A percentile compares a stretch with the other conserved stretches of the same genome.
phyloP scores from a whole-genome alignment of 2,113 vertebrate genomes.

The Uria lomvia region DNA sequence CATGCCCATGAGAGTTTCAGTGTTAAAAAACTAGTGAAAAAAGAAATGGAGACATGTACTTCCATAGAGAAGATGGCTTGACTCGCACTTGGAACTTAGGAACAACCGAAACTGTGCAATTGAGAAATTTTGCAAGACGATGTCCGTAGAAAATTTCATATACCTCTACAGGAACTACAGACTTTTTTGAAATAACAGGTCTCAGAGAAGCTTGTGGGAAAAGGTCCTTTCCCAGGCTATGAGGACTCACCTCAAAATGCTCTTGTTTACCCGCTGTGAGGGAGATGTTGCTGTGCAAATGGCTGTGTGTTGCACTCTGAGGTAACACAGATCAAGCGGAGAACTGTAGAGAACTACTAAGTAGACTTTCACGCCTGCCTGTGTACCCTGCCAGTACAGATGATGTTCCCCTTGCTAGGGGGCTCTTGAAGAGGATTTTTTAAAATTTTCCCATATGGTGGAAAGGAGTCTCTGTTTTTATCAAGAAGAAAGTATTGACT shows the following conservation, averaged over 20 bases:
- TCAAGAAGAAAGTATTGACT: neutral
- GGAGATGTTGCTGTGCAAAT: neutral
- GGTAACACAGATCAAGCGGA: neutral
- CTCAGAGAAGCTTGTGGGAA: neutral
- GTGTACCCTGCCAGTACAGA: neutral
- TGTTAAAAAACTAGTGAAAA: neutral
- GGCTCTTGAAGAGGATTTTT: neutral
- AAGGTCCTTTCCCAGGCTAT: neutral
- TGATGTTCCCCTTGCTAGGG: neutral
- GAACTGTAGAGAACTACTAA: neutral
- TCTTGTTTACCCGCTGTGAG: neutral
- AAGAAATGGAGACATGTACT: neutral
- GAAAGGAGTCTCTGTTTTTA: neutral
- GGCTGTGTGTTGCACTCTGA: neutral
- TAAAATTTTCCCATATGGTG: neutral
- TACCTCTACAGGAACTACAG: neutral
- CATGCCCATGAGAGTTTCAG: neutral
- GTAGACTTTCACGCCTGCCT: rapidly evolving
- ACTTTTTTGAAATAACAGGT: neutral
- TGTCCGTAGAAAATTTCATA: neutral
- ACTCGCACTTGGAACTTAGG: neutral
- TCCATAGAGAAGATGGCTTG: neutral
- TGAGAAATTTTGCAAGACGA: neutral
- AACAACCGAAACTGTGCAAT: neutral
- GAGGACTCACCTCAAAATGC: neutral